Percentiles rank a stretch among this genome's conserved stretches.
These are phyloP conservation scores for Meda fulgida DNA, from an alignment of 2,797 vertebrate species.

Conservation along the genomic window DNA sequence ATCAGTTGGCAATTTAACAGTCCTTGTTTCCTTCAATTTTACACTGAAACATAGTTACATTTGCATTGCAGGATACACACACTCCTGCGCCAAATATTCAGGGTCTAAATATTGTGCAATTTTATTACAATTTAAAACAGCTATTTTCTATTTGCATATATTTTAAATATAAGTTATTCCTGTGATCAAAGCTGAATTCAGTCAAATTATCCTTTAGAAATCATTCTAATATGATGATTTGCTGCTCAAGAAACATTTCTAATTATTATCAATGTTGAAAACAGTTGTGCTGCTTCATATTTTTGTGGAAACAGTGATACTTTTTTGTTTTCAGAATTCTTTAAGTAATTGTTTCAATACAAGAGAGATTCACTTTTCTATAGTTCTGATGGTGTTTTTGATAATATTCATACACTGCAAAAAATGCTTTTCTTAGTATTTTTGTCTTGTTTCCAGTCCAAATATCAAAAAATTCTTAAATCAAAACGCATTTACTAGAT, in stretches of 20 bases:
- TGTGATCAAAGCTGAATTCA: not conserved
- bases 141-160: not conserved
- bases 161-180: not conserved
- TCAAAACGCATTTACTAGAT: too few species aligned
- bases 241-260: not conserved
- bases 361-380: too few species aligned
- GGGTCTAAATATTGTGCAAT: not conserved
- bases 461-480: too few species aligned
- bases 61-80: not conserved
- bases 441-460: too few species aligned
- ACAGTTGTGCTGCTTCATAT: not conserved
- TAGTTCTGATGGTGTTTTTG: too few species aligned
- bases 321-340: too few species aligned
- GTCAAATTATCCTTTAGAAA: not conserved
- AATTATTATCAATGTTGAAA: not conserved
- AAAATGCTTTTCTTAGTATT: too few species aligned
- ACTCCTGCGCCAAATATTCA: not conserved
- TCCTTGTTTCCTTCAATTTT: not conserved
- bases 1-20: not conserved
- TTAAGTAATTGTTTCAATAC: too few species aligned
- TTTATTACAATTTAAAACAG: not conserved
- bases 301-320: too few species aligned
- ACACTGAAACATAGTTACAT: not conserved
- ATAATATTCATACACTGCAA: too few species aligned
- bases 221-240: not conserved